Evolutionary conservation across 2,888 invertebrate species (phyloP).

Genomic region (Alviniconcha strummeri): DNA sequence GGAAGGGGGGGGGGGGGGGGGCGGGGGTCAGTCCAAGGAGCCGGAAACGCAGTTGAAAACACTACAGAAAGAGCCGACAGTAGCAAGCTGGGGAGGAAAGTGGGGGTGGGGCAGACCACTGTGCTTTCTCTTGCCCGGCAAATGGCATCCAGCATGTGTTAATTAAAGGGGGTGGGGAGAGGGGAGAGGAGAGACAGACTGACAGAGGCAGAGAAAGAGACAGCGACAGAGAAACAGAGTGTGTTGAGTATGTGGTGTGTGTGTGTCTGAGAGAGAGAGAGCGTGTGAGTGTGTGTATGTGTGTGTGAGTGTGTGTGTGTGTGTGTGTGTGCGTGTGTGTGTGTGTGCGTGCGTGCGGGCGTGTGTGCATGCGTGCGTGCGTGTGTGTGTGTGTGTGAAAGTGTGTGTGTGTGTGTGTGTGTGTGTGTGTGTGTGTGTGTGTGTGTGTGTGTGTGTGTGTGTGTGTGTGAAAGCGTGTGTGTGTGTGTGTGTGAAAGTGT

Average conservation of each 20-base stretch:
- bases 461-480: neutral
- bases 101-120: no score
- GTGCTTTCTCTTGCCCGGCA: no score
- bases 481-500: neutral
- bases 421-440: neutral
- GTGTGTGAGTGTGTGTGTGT: neutral
- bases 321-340: neutral
- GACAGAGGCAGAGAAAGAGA: neutral
- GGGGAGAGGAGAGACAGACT: neutral
- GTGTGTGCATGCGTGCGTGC: neutral
- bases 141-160: neutral
- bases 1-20: neutral
- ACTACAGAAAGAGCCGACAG: neutral
- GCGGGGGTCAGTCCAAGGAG: neutral
- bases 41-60: neutral
- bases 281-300: neutral
- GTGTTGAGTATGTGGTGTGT: neutral
- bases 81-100: no score
- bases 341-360: neutral
- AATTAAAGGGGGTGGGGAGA: neutral
- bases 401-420: slow-evolving; percentile 1
- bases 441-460: neutral
- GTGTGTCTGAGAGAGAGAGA: no score
- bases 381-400: neutral
- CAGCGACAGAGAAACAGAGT: neutral